Percentiles rank a stretch among this genome's conserved stretches.
These are phyloP conservation scores for Linurgus olivaceus DNA, from an alignment of 2,797 vertebrate genomes.

Conservation along the genomic window DNA sequence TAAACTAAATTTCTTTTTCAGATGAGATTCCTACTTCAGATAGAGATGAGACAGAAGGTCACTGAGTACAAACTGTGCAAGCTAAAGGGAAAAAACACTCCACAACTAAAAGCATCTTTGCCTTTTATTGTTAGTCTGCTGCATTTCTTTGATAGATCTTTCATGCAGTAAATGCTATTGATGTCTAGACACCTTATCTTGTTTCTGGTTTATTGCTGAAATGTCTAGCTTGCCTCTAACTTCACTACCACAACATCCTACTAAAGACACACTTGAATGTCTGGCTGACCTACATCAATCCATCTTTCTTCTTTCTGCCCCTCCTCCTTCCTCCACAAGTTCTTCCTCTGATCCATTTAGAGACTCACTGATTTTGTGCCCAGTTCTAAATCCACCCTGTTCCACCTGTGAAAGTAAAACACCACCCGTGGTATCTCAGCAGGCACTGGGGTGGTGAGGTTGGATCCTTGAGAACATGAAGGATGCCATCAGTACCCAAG, in stretches of 20 bases:
- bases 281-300: not conserved
- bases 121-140: not conserved
- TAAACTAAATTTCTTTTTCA: not conserved
- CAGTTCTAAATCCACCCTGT: not conserved
- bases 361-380: not conserved
- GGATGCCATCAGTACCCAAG: not conserved
- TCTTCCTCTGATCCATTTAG: not conserved
- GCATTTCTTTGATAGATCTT: conserved; percentile 3
- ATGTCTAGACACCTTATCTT: conserved; percentile 1
- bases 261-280: not conserved
- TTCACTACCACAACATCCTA: not conserved
- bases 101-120: not conserved
- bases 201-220: not conserved
- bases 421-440: not conserved
- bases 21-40: not conserved
- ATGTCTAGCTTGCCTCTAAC: not conserved
- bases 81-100: not conserved
- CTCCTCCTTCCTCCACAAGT: not conserved
- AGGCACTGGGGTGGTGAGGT: not conserved
- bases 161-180: not conserved
- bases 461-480: not conserved
- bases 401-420: not conserved
- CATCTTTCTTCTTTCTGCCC: not conserved
- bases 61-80: not conserved
- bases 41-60: not conserved